Conservation (phyloP, 23 tunicate genomes). For the Halocynthia roretzi region DNA sequence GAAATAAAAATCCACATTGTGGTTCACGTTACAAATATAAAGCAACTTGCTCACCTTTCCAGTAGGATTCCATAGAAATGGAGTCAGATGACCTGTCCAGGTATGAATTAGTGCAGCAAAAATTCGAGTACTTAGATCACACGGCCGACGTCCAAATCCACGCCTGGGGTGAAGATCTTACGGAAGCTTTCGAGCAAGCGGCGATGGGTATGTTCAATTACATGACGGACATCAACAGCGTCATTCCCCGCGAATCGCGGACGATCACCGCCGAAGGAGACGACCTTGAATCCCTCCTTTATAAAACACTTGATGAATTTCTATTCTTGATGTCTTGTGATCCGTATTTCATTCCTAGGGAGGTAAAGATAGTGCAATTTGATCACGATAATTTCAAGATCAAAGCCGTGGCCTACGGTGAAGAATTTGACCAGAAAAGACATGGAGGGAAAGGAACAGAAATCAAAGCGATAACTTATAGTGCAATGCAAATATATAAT, state of each 20-base stretch:
- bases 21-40: no score
- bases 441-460: constrained; percentile 99
- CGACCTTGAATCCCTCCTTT: constrained; percentile 65
- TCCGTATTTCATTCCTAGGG: constrained; percentile 86
- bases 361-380: constrained; percentile 60
- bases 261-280: constrained; percentile 72
- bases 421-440: constrained; percentile 62
- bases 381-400: constrained; percentile 63
- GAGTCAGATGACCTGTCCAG: constrained; percentile 5
- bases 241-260: constrained; percentile 47
- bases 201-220: constrained; percentile 96
- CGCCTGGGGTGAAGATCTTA: constrained; percentile 82
- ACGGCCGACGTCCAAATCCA: constrained; percentile 98
- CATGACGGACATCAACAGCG: constrained; percentile 73
- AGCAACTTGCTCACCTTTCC: no score
- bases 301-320: constrained; percentile 71
- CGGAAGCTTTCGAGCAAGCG: constrained; percentile 87
- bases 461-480: constrained; percentile 94
- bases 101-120: constrained; percentile 51
- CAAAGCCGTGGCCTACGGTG: constrained; percentile 77
- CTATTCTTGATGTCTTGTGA: constrained; percentile 70
- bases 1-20: no score
- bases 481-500: constrained; percentile 75
- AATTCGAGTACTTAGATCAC: constrained; percentile 95
- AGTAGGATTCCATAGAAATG: no score